Conservation (phyloP, 2,888 invertebrate species). For the Ophonus ardosiacus region DNA sequence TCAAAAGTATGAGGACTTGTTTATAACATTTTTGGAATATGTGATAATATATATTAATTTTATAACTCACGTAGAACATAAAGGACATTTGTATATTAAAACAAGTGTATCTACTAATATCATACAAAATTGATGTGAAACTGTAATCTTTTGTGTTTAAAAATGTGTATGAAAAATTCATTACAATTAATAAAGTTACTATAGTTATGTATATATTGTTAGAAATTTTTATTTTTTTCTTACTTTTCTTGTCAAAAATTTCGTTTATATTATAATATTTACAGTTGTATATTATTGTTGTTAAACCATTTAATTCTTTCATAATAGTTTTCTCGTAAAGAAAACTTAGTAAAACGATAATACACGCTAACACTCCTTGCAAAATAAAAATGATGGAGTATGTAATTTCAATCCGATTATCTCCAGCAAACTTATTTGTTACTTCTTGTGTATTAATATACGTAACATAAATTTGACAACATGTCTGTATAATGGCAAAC, state of each 20-base stretch:
- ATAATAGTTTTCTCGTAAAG: not conserved
- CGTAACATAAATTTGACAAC: not conserved
- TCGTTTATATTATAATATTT: constrained; percentile 29
- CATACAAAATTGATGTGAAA: not conserved
- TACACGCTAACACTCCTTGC: not conserved
- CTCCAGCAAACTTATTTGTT: not conserved
- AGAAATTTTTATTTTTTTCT: not conserved
- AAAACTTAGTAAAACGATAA: not conserved
- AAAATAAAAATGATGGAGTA: not conserved
- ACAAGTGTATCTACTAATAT: not conserved
- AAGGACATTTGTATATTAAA: not conserved
- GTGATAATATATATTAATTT: not conserved
- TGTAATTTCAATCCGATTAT: not conserved
- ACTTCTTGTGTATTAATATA: not conserved
- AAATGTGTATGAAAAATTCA: not conserved
- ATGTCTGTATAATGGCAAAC: not conserved
- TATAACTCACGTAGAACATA: not conserved
- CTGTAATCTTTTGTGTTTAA: not conserved
- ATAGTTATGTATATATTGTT: not conserved
- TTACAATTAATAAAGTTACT: not conserved
- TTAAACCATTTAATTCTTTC: constrained; percentile 11
- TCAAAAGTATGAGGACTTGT: not conserved
- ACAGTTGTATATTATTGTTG: constrained; percentile 22
- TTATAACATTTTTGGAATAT: constrained; percentile 17
- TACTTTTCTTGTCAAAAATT: not conserved